Evolutionary conservation across 2,113 vertebrate species (phyloP).

Genomic region (Mellivora capensis): DNA sequence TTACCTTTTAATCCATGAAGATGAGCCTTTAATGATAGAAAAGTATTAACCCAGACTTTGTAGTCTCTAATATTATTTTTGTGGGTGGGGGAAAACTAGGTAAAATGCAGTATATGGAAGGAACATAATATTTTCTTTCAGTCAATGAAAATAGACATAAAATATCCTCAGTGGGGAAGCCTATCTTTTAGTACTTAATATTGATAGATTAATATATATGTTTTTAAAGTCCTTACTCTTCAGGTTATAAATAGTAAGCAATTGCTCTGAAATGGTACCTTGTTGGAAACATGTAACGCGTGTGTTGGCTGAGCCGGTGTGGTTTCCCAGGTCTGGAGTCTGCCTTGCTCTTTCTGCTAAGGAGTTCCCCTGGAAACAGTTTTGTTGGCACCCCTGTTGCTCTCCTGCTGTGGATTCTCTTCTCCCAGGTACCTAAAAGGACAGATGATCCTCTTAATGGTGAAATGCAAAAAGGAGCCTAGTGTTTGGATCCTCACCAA

Average conservation of each 20-base stretch:
- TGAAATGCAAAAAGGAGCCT: neutral
- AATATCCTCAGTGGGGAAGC: constrained; percentile 13
- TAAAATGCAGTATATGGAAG: neutral
- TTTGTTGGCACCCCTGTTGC: accelerated
- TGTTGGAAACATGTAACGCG: neutral
- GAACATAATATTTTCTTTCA: constrained; percentile 38
- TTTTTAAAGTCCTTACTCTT: neutral
- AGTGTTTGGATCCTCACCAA: neutral
- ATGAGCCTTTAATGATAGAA: neutral
- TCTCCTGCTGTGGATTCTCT: neutral
- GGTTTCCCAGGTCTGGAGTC: neutral
- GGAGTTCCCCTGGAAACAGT: neutral
- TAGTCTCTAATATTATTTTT: constrained; percentile 39
- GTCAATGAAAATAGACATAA: constrained; percentile 59
- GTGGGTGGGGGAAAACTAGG: neutral
- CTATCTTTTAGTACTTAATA: constrained; percentile 8
- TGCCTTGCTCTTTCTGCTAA: neutral
- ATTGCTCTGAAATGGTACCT: neutral
- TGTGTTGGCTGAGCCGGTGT: accelerated
- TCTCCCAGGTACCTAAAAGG: neutral
- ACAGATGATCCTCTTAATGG: neutral
- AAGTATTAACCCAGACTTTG: constrained; percentile 13
- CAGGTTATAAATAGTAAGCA: neutral
- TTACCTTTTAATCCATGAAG: neutral
- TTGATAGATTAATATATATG: neutral